Evolutionary conservation across 1,140 invertebrate genomes (phyloP).

Genomic region (Scaptomyza graminum): DNA sequence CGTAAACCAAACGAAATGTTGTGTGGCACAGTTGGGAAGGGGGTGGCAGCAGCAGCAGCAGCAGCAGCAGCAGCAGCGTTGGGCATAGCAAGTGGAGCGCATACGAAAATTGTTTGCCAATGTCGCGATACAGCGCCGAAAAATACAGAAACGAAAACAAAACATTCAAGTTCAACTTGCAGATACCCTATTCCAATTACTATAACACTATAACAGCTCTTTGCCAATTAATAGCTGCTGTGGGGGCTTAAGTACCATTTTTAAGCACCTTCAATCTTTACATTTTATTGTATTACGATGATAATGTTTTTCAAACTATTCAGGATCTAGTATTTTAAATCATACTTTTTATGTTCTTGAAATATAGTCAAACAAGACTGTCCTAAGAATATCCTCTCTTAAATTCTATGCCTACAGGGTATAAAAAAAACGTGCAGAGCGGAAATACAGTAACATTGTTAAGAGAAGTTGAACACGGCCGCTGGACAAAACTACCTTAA

Average conservation of each 20-base stretch:
- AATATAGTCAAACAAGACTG: too few relatives aligned
- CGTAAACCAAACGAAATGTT: conserved; percentile 45
- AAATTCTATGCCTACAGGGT: conserved; percentile 15
- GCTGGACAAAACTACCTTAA: conserved; percentile 7
- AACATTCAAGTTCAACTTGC: neutral
- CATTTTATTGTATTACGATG: too few relatives aligned
- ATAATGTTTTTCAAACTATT: too few relatives aligned
- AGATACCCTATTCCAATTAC: conserved; percentile 27
- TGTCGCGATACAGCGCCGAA: conserved; percentile 67
- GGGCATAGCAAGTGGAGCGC: conserved; percentile 77
- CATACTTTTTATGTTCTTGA: neutral
- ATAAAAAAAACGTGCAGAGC: conserved; percentile 11
- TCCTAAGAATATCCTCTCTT: too few relatives aligned
- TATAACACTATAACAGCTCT: too few relatives aligned
- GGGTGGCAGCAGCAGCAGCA: conserved; percentile 23
- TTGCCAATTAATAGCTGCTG: too few relatives aligned
- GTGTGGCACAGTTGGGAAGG: conserved; percentile 9
- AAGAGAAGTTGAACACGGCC: conserved; percentile 26
- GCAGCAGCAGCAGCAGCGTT: conserved; percentile 26
- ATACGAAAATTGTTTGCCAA: conserved; percentile 73
- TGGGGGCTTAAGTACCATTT: too few relatives aligned
- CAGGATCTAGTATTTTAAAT: neutral
- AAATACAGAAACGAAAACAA: conserved; percentile 14
- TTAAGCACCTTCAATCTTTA: neutral
- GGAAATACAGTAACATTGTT: conserved; percentile 29